Conservation (phyloP, 2,797 vertebrate species). For the Bovichtus diacanthus region DNA sequence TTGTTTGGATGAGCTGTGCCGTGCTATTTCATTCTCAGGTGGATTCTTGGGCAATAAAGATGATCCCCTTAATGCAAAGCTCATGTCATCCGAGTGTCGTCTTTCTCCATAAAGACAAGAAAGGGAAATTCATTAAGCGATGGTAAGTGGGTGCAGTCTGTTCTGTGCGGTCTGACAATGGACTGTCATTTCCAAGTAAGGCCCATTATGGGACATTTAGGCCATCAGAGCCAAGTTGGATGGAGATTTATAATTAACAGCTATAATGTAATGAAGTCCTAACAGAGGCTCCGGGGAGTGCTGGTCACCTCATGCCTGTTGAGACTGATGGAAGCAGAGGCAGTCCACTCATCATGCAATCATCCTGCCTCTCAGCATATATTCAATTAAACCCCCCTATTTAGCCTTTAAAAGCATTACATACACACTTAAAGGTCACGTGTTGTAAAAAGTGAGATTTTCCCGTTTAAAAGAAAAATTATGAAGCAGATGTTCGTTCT, state of each 20-base stretch:
- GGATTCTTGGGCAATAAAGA: constrained; percentile 99
- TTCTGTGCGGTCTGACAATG: constrained; percentile 50
- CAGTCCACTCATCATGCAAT: constrained; percentile 49
- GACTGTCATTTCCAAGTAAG: constrained; percentile 56
- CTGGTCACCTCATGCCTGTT: constrained; percentile 66
- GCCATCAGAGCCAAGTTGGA: constrained; percentile 68
- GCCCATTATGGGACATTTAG: constrained; percentile 64
- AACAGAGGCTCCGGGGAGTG: constrained; percentile 63
- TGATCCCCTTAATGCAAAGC: constrained; percentile 92
- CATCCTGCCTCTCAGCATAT: not conserved
- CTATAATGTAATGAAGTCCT: constrained; percentile 72
- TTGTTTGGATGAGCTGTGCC: constrained; percentile 92
- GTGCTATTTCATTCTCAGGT: constrained; percentile 96
- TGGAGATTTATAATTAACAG: constrained; percentile 78
- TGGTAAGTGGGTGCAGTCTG: constrained; percentile 35
- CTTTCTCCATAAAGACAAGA: constrained; percentile 42
- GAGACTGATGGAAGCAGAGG: constrained; percentile 51
- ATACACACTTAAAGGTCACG: not conserved
- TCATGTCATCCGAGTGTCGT: constrained; percentile 70
- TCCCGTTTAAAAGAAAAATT: too few relatives aligned
- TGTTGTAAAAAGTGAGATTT: too few relatives aligned
- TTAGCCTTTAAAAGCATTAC: not conserved
- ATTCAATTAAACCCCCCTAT: not conserved
- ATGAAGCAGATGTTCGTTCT: too few relatives aligned
- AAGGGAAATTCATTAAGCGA: constrained; percentile 50